phyloP scores from a whole-genome alignment of 2,888 invertebrate genomes.

The Synergus umbraculus region DNA sequence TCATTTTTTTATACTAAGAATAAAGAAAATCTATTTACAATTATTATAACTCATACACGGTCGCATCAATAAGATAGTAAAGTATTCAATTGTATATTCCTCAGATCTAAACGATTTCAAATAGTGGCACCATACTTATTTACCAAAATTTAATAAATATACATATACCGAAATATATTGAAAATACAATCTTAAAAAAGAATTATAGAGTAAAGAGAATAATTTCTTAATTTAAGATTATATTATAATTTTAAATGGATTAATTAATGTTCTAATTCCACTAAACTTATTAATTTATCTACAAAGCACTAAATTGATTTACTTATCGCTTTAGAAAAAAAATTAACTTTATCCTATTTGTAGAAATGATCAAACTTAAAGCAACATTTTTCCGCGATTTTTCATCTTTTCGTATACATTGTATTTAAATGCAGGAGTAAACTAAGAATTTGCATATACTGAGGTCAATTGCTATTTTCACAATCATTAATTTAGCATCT shows the following conservation, averaged over 20 bases:
- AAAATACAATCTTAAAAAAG: not conserved
- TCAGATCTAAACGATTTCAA: slow-evolving; percentile 19
- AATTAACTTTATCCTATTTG: not conserved
- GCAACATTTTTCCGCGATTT: not conserved
- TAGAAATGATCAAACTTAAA: not conserved
- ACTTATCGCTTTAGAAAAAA: not conserved
- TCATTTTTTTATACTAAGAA: slow-evolving; percentile 28
- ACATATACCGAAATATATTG: not conserved
- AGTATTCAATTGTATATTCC: not conserved
- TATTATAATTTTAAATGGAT: no score
- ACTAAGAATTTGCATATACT: not conserved
- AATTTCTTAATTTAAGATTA: no score
- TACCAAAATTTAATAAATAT: not conserved
- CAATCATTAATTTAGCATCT: slow-evolving; percentile 64
- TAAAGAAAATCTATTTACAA: slow-evolving; percentile 30
- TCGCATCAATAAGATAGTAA: not conserved
- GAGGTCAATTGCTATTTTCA: not conserved
- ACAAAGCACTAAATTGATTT: not conserved
- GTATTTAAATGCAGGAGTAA: slow-evolving; percentile 57
- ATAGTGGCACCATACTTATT: not conserved
- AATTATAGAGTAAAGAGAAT: no score
- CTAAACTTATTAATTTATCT: not conserved
- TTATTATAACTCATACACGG: not conserved
- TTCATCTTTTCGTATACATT: slow-evolving; percentile 23
- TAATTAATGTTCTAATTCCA: no score